Percentiles rank a stretch among this genome's conserved stretches.
Evolutionary conservation across 2,113 vertebrate species (phyloP).

Genomic region (Amblyornis subalaris): DNA sequence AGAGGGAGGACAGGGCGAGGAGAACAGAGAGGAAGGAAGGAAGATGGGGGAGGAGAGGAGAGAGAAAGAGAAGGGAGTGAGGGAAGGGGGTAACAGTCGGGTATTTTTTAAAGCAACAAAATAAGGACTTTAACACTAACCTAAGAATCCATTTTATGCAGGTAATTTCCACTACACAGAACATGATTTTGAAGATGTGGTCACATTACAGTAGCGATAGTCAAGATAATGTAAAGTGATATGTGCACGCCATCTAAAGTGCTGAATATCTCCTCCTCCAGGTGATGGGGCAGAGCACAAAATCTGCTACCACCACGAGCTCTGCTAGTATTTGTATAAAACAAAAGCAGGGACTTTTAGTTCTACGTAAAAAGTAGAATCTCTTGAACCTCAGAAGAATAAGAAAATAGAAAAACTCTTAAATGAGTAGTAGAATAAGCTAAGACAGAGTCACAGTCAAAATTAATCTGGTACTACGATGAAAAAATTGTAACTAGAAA

Average conservation of each 20-base stretch:
- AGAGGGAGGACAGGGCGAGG: neutral
- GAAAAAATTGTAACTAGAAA: neutral
- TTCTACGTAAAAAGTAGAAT: neutral
- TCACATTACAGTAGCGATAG: neutral
- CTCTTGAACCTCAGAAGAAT: neutral
- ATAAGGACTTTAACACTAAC: neutral
- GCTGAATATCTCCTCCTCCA: neutral
- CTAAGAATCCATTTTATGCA: neutral
- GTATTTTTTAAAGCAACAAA: neutral
- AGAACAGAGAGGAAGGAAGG: neutral
- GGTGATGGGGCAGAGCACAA: neutral
- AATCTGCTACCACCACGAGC: neutral
- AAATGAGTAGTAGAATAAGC: neutral
- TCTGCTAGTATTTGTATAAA: rapidly evolving
- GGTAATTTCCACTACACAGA: neutral
- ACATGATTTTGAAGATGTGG: neutral
- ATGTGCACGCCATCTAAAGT: rapidly evolving
- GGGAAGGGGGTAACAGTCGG: too few species aligned
- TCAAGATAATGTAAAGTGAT: neutral
- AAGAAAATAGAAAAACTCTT: neutral
- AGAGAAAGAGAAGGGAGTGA: neutral
- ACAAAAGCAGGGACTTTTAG: neutral
- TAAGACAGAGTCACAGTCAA: neutral
- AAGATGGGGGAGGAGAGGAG: neutral
- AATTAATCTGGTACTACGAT: neutral